Evolutionary conservation across 2,797 vertebrate genomes (phyloP), one percentile per base, ranked within the genome.

Genomic region (Tarsius wallacei): DNA sequence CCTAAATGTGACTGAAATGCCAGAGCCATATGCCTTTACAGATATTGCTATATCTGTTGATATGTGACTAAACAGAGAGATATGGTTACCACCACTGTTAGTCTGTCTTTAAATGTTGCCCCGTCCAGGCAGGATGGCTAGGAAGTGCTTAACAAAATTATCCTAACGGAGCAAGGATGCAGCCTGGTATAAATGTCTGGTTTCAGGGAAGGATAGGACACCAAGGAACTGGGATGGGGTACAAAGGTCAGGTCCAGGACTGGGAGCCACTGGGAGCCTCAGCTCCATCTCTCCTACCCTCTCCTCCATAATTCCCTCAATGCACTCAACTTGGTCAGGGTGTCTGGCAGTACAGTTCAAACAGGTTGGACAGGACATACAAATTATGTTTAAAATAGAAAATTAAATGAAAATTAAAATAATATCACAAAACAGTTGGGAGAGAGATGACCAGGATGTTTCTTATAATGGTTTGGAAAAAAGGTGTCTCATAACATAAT

Each of bases 401-500:
- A 87, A 89, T 83, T 22, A 94, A 77, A 68, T 31, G 2, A 6
- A 84, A 77, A 74, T 83, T 47, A 49, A 77, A 78, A 63, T 12
- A 90, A 61, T 28, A 78, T 78, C 68, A 64, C 26, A 70, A 71
- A 94, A 95, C 11, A n/a, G 15, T 4, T 53, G 42, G 36, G 11
- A 91, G 26, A 89, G 22, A 71, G 2, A 93, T 16, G 17, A 83
- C 21, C 51, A 82, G 22, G 31, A 83, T 49, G 64, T 13, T 71
- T 87, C 87, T 73, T 90, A 81, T 66, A 55, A 55, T 55, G 13
- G 87, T 55, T 71, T 81, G 24, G 68, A 83, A 91, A 42, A 91
- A 80, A 77, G 8, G 7, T 49, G 3, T 59, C 51, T 90, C n/a
- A 64, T 89, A 63, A 89, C 33, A 87, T n/a, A 97, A 90, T 80